These are phyloP conservation scores for Xiphophorus hellerii DNA, from an alignment of 2,113 vertebrate species.

Conservation along the genomic window DNA sequence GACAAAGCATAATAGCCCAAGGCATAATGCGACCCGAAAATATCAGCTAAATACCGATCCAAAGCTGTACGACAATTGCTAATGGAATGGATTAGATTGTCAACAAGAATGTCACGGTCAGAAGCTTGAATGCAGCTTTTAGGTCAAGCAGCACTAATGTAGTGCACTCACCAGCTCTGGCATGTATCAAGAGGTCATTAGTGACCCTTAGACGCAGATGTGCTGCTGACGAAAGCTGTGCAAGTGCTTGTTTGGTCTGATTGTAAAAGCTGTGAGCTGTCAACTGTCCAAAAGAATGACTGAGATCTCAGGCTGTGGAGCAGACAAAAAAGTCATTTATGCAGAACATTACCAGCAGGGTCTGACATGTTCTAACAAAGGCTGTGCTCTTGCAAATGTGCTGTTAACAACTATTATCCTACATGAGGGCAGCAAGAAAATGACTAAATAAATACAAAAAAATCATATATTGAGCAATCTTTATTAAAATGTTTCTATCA, in stretches of 20 bases:
- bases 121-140: constrained; percentile 21
- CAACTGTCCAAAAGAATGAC: background rate
- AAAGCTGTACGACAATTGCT: constrained; percentile 15
- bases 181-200: constrained; percentile 26
- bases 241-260: constrained; percentile 22
- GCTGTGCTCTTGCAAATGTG: constrained; percentile 16
- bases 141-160: constrained; percentile 34
- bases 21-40: constrained; percentile 1
- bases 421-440: constrained; percentile 12
- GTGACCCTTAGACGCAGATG: constrained; percentile 3
- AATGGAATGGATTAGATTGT: constrained; percentile 13
- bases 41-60: constrained; percentile 5
- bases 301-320: constrained; percentile 2
- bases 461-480: background rate
- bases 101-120: constrained; percentile 25
- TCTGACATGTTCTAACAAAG: constrained; percentile 8
- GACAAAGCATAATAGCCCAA: constrained; percentile 17
- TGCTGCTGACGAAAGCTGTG: constrained; percentile 8
- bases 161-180: constrained; percentile 17
- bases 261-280: constrained; percentile 35
- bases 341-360: constrained; percentile 5
- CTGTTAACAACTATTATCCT: constrained; percentile 14
- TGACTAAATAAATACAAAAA: constrained; percentile 9
- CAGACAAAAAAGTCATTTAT: constrained; percentile 9
- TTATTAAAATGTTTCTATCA: background rate